A percentile compares a stretch with the other conserved stretches of the same genome.
Conservation (phyloP, 2,797 vertebrate genomes). For the Trachurus trachurus region DNA sequence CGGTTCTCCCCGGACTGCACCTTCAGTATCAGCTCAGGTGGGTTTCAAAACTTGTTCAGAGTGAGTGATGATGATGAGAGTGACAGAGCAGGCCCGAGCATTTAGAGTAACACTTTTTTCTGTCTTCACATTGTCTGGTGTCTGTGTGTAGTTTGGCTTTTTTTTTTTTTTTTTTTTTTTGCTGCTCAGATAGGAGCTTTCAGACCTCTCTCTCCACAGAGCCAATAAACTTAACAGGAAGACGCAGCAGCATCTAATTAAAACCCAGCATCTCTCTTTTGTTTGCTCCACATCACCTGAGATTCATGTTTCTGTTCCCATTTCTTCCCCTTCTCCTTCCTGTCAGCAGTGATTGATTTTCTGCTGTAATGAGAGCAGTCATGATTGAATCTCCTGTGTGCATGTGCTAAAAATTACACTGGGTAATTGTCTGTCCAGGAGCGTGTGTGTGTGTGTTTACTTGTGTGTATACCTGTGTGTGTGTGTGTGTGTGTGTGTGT, state of each 20-base stretch:
- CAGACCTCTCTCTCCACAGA: neutral
- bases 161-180: neutral
- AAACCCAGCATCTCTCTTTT: slow-evolving; percentile 44
- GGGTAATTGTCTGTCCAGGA: slow-evolving; percentile 48
- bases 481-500: slow-evolving; percentile 20
- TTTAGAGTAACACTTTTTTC: slow-evolving; percentile 18
- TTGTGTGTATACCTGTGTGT: slow-evolving; percentile 24
- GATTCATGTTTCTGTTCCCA: slow-evolving; percentile 46
- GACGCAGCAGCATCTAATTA: neutral
- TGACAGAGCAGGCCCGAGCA: neutral
- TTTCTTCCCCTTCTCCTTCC: slow-evolving; percentile 29
- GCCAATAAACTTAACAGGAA: slow-evolving; percentile 30
- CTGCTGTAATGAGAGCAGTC: slow-evolving; percentile 70
- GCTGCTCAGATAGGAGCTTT: neutral
- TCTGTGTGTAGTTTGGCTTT: neutral
- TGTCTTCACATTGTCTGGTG: neutral
- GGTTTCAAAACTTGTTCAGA: slow-evolving; percentile 66
- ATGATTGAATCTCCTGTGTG: slow-evolving; percentile 70
- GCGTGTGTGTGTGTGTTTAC: slow-evolving; percentile 16
- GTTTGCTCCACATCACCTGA: slow-evolving; percentile 42
- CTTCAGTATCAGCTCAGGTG: slow-evolving; percentile 94
- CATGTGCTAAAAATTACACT: slow-evolving; percentile 70
- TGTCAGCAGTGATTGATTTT: slow-evolving; percentile 77
- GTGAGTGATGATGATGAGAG: slow-evolving; percentile 35
- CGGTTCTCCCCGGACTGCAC: slow-evolving; percentile 87